A percentile compares a stretch with the other conserved stretches of the same genome.
phyloP scores from a whole-genome alignment of 2,113 vertebrate genomes.

The Uria lomvia region DNA sequence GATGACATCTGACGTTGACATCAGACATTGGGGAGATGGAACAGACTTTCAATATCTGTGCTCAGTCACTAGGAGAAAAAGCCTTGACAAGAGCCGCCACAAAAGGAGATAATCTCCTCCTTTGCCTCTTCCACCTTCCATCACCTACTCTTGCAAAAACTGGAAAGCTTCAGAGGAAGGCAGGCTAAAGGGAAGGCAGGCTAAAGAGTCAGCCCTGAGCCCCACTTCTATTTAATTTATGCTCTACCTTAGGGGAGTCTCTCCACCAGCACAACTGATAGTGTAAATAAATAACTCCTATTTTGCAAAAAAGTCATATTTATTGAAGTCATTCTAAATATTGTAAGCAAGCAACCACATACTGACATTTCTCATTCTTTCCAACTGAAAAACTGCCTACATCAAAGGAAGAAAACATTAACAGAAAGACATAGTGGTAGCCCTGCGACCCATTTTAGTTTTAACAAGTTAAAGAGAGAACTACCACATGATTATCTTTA shows the following conservation, averaged over 20 bases:
- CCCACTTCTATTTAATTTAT: background rate
- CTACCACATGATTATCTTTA: background rate
- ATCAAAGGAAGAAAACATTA: background rate
- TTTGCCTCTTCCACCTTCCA: background rate
- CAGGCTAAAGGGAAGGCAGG: background rate
- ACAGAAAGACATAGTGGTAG: background rate
- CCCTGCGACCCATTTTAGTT: background rate
- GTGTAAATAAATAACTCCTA: background rate
- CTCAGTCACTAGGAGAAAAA: slow-evolving; percentile 54
- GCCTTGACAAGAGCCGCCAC: slow-evolving; percentile 10
- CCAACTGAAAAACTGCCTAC: background rate
- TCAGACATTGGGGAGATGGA: slow-evolving; percentile 49
- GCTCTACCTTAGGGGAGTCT: background rate
- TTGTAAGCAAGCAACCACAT: background rate
- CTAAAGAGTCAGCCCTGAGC: background rate
- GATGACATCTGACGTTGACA: slow-evolving; percentile 63
- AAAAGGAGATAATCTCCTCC: background rate
- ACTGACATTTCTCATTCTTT: slow-evolving; percentile 11
- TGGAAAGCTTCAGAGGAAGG: background rate
- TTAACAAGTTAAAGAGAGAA: background rate
- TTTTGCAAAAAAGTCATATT: background rate
- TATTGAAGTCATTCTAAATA: background rate
- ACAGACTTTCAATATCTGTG: slow-evolving; percentile 26
- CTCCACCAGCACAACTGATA: background rate
- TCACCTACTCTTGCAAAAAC: background rate